Conservation (phyloP, 2,888 invertebrate species). For the Theretra japonica region DNA sequence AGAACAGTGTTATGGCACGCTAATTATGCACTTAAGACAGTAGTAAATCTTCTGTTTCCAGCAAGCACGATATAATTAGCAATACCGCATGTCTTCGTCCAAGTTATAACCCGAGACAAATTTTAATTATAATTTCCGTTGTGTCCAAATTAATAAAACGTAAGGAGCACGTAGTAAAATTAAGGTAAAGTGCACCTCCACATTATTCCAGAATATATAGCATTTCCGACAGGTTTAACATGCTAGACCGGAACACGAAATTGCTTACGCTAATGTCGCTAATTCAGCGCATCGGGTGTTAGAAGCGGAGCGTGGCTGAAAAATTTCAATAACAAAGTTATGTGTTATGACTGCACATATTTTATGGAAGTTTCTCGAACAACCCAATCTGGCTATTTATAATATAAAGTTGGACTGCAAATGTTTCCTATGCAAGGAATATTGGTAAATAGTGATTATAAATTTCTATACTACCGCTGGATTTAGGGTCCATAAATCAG, state of each 20-base stretch:
- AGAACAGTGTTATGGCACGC: not conserved
- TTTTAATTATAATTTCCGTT: constrained; percentile 14
- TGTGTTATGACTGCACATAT: not conserved
- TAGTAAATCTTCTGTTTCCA: not conserved
- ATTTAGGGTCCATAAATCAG: too few species aligned
- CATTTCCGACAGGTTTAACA: constrained; percentile 19
- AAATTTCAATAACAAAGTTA: not conserved
- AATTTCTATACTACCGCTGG: too few species aligned
- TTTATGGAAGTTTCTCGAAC: too few species aligned
- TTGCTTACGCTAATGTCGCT: constrained; percentile 15
- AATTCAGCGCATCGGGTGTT: constrained; percentile 18
- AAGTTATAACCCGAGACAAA: constrained; percentile 1
- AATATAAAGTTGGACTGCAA: too few species aligned
- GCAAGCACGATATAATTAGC: not conserved
- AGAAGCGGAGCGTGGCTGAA: not conserved
- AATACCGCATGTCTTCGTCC: not conserved
- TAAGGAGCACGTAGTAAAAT: constrained; percentile 21
- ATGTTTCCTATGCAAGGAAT: too few species aligned
- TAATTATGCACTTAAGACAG: not conserved
- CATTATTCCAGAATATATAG: constrained; percentile 16
- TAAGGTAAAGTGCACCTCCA: constrained; percentile 14
- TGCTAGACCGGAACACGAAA: constrained; percentile 12
- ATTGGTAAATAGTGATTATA: too few species aligned
- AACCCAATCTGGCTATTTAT: too few species aligned
- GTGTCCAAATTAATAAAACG: not conserved